Percentiles rank a stretch among this genome's conserved stretches.
phyloP scores from a whole-genome alignment of 1,140 invertebrate genomes.

The Drosophila repletoides region DNA sequence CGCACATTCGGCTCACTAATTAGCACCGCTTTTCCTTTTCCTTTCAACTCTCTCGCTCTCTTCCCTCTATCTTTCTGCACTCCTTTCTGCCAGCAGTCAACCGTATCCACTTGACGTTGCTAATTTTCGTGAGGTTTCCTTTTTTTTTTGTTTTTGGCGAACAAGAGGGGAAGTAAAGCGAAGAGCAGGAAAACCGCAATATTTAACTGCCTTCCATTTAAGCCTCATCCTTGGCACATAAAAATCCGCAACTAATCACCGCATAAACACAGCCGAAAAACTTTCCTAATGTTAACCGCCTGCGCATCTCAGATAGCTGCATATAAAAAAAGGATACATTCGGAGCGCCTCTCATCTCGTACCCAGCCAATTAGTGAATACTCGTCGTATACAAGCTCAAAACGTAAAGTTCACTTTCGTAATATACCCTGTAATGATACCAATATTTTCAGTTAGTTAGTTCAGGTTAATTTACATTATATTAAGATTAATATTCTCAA shows the following conservation, averaged over 20 bases:
- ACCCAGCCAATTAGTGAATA: slow-evolving; percentile 27
- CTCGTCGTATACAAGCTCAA: slow-evolving; percentile 1
- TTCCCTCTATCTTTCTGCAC: too few species aligned
- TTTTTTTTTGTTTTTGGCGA: background rate
- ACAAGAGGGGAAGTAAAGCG: background rate
- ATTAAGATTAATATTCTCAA: too few species aligned
- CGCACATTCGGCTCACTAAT: slow-evolving; percentile 40
- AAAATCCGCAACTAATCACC: slow-evolving; percentile 57
- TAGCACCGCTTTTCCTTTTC: slow-evolving; percentile 11
- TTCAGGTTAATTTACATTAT: too few species aligned
- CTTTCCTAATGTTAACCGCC: slow-evolving; percentile 42
- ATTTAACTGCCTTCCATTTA: slow-evolving; percentile 27
- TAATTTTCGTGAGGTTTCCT: slow-evolving; percentile 30
- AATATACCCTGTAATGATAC: slow-evolving; percentile 9
- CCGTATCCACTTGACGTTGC: slow-evolving; percentile 11
- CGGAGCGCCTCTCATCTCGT: slow-evolving; percentile 17
- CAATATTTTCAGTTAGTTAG: too few species aligned
- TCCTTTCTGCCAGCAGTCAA: background rate
- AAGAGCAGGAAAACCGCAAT: background rate
- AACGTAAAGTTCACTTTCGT: background rate
- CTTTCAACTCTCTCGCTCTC: background rate
- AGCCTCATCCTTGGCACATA: slow-evolving; percentile 34
- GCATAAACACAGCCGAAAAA: slow-evolving; percentile 50
- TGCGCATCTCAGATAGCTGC: slow-evolving; percentile 24
- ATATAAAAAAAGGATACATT: slow-evolving; percentile 37